Evolutionary conservation across 2,888 invertebrate species (phyloP).

Genomic region (Beris chalybata): DNA sequence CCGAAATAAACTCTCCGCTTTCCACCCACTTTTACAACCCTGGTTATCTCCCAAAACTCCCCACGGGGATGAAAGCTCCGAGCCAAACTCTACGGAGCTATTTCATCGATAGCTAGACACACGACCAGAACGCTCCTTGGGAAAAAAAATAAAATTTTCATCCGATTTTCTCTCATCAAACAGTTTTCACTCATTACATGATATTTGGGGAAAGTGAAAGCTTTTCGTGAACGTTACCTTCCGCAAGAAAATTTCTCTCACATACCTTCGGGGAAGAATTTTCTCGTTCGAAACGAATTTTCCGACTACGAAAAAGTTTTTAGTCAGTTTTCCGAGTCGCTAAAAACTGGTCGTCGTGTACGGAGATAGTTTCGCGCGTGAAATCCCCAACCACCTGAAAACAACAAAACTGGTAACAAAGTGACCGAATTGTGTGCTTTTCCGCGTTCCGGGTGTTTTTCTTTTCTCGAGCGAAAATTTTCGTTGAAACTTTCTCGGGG

Average conservation of each 20-base stretch:
- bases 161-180: too few species aligned
- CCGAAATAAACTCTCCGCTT: too few species aligned
- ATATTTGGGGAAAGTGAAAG: constrained; percentile 1
- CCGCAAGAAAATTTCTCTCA: constrained; percentile 16
- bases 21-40: too few species aligned
- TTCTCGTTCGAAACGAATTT: constrained; percentile 2
- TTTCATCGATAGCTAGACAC: too few species aligned
- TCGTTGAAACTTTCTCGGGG: background rate
- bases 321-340: constrained; percentile 35
- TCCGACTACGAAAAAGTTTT: constrained; percentile 26
- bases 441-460: too few species aligned
- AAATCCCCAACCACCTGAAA: constrained; percentile 28
- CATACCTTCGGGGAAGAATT: background rate
- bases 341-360: constrained; percentile 36
- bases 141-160: too few species aligned
- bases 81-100: too few species aligned
- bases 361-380: constrained; percentile 35
- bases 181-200: too few species aligned
- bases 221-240: constrained; percentile 22
- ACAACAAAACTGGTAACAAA: constrained; percentile 18
- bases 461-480: background rate
- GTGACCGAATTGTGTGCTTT: too few species aligned
- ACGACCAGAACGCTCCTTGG: too few species aligned
- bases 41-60: too few species aligned
- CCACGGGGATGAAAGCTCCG: too few species aligned